Base-by-base conservation (phyloP, 2,113 vertebrate genomes). In the Spilogale gracilis region DNA sequence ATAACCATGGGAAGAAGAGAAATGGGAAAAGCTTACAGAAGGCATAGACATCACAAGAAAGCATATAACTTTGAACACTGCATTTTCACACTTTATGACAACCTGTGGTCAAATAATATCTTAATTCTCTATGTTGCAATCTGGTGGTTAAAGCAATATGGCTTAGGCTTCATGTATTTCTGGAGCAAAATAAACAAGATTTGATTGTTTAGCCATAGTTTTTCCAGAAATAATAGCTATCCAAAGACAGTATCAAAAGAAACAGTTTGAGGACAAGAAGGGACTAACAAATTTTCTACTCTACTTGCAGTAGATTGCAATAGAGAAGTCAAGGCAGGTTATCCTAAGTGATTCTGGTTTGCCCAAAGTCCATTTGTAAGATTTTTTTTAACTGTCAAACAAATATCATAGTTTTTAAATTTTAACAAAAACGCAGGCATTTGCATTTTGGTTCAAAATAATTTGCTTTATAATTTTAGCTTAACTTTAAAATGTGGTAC, bases 71-170 rank as follows among this genome's bases (percentile, higher is more conserved):
- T 21, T 43, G 2, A 27, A 83, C 14, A 56, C 0, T 79, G 67
- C 0, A 1, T 67, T 56, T 96, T 98, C 85, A 83, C 1, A 96
- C 90, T 82, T 98, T 89, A 82, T 96, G 84, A 94, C 17, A 87
- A 97, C 79, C 95, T 97, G 27, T 88, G 4, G 91, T 97, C 67
- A 97, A 91, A 74, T 91, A 32, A 80, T 32, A 94, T 94, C 71
- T 17, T 96, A 94, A 97, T 97, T 98, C 48, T 95, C 2, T 60
- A 71, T 67, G 65, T 48, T 97, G 52, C 94, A 96, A 95, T 61
- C 84, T 76, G 27, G 69, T 95, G 87, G 0, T 73, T 98, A 88
- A 89, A 97, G 88, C 48, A 79, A 0, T 8, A n/a, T 95, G 67
- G 17, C 54, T 97, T 43, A 83, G 60, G 94, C 78, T 30, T 20